Evolutionary conservation across 2,797 vertebrate genomes (phyloP).

Genomic region (Aselliscus stoliczkanus): DNA sequence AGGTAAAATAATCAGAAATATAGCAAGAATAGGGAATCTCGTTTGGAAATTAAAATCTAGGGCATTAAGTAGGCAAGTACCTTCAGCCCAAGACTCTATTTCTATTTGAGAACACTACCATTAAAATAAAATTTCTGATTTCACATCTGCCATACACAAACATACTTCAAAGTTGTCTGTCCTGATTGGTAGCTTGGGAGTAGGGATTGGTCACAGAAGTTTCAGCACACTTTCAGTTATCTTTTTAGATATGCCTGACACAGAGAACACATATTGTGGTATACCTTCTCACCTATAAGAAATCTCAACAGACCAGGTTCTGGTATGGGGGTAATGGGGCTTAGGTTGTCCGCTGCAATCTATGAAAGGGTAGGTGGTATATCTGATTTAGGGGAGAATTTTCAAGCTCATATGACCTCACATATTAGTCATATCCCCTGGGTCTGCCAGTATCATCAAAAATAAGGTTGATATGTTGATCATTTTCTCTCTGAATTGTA

Average conservation of each 20-base stretch:
- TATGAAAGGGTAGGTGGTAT: background rate
- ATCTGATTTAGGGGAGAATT: background rate
- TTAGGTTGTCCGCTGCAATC: background rate
- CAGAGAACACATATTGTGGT: background rate
- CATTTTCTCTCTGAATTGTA: background rate
- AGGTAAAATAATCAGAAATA: background rate
- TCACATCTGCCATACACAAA: background rate
- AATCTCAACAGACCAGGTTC: background rate
- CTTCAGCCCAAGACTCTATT: background rate
- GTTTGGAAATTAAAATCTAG: background rate
- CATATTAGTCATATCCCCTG: background rate
- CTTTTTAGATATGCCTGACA: background rate
- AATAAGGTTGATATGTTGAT: background rate
- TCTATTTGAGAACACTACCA: background rate
- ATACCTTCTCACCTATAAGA: background rate
- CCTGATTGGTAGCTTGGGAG: background rate
- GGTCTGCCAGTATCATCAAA: background rate
- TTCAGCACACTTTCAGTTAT: background rate
- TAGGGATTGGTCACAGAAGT: background rate
- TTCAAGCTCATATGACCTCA: background rate
- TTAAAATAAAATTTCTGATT: background rate
- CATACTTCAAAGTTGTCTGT: background rate
- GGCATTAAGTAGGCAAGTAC: background rate
- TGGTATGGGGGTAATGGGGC: fast-evolving
- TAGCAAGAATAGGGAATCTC: background rate